Conservation (phyloP, 1,140 invertebrate genomes). For the Andricus grossulariae region DNA sequence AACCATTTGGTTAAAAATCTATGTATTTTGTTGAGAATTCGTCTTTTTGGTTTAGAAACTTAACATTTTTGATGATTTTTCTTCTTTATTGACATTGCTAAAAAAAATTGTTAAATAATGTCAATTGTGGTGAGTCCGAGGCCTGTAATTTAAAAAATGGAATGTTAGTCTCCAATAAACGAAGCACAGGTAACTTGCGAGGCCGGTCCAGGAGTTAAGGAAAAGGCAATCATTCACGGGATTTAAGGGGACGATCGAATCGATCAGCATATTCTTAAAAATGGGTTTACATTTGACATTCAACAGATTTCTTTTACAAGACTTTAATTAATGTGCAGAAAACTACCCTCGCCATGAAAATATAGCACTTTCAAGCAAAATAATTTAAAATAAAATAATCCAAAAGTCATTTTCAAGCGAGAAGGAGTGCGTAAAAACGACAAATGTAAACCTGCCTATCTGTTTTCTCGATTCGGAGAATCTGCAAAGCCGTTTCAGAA, state of each 20-base stretch:
- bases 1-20: too few species aligned
- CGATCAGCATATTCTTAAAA: background rate
- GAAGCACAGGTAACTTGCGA: conserved; percentile 10
- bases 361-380: too few species aligned
- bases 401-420: too few species aligned
- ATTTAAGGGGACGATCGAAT: conserved; percentile 23
- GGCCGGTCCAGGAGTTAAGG: background rate
- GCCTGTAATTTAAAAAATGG: background rate
- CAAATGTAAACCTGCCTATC: conserved; percentile 64
- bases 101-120: background rate
- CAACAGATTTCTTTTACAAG: background rate
- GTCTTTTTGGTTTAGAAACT: too few species aligned
- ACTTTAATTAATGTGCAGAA: background rate
- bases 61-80: too few species aligned
- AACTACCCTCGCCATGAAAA: background rate
- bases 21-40: too few species aligned
- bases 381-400: background rate
- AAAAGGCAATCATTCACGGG: background rate
- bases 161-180: background rate
- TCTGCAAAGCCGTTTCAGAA: background rate
- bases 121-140: too few species aligned
- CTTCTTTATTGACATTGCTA: background rate
- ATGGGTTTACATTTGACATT: conserved; percentile 15
- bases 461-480: conserved; percentile 20
- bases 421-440: conserved; percentile 7